These are phyloP conservation scores for Drosophila demipolita DNA, from an alignment of 2,888 invertebrate species.

Conservation along the genomic window DNA sequence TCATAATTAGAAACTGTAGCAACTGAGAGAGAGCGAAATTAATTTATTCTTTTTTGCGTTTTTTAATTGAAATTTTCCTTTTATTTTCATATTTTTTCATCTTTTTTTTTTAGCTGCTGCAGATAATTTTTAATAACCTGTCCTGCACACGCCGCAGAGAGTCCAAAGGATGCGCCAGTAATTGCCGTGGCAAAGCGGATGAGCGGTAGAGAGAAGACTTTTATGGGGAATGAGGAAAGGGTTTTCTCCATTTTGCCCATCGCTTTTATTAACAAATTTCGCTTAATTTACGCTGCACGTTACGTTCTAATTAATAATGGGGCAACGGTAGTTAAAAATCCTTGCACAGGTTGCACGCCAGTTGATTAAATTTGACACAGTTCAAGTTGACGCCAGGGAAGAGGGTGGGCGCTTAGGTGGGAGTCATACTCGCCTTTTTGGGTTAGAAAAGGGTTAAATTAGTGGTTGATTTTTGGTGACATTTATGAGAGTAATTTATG, in stretches of 20 bases:
- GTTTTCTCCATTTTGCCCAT: constrained; percentile 53
- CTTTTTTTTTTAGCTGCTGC: constrained; percentile 48
- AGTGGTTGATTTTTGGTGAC: constrained; percentile 64
- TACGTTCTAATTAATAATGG: constrained; percentile 72
- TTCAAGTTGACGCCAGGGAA: constrained; percentile 38
- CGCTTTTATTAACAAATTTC: constrained; percentile 76
- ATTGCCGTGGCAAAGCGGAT: constrained; percentile 53
- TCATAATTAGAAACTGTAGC: constrained; percentile 70
- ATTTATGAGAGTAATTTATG: constrained; percentile 56
- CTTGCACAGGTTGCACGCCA: constrained; percentile 53
- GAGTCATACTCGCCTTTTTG: constrained; percentile 21
- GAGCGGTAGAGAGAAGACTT: not conserved
- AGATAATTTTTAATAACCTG: constrained; percentile 78
- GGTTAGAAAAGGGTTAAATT: constrained; percentile 61
- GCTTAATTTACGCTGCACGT: constrained; percentile 76
- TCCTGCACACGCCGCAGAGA: constrained; percentile 43
- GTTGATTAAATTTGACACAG: constrained; percentile 76
- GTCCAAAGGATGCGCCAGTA: constrained; percentile 57
- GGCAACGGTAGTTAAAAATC: constrained; percentile 41
- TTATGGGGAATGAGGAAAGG: constrained; percentile 58
- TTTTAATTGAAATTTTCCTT: constrained; percentile 77
- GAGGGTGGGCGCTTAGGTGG: not conserved
- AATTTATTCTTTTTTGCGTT: constrained; percentile 76
- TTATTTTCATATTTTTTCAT: constrained; percentile 34
- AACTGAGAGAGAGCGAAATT: constrained; percentile 53